Evolutionary conservation across 2,888 invertebrate species (phyloP).

Genomic region (Tenthredo mesomela): DNA sequence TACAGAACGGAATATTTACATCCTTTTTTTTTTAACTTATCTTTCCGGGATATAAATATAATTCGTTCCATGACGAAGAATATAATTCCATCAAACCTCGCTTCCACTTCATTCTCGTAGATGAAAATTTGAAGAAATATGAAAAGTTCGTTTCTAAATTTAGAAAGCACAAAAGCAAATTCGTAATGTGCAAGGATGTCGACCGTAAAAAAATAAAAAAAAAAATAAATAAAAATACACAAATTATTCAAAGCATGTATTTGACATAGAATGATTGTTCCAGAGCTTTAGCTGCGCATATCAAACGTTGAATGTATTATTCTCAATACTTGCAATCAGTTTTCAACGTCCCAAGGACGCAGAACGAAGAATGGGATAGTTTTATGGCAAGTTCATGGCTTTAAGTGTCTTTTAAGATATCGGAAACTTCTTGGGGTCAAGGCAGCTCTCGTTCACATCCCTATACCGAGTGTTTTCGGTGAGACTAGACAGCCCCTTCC

Average conservation of each 20-base stretch:
- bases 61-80: not conserved
- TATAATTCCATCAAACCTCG: not conserved
- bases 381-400: slow-evolving; percentile 14
- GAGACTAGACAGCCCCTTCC: too few relatives aligned
- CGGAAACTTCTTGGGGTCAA: slow-evolving; percentile 9
- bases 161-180: not conserved
- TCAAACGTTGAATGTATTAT: not conserved
- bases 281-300: not conserved
- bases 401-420: not conserved
- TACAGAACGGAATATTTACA: not conserved
- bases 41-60: not conserved
- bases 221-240: not conserved
- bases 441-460: too few relatives aligned
- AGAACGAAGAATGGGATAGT: slow-evolving; percentile 18
- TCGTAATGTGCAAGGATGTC: not conserved
- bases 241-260: slow-evolving; percentile 4
- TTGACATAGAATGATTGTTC: not conserved
- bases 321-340: slow-evolving; percentile 5
- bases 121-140: not conserved
- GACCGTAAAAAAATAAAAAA: not conserved
- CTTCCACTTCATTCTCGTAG: not conserved
- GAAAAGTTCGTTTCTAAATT: not conserved
- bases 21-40: not conserved
- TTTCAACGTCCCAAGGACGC: not conserved
- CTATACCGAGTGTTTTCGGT: too few relatives aligned